These are phyloP conservation scores for Malurus alboscapulatus DNA, from an alignment of 2,113 vertebrate genomes.

Conservation along the genomic window DNA sequence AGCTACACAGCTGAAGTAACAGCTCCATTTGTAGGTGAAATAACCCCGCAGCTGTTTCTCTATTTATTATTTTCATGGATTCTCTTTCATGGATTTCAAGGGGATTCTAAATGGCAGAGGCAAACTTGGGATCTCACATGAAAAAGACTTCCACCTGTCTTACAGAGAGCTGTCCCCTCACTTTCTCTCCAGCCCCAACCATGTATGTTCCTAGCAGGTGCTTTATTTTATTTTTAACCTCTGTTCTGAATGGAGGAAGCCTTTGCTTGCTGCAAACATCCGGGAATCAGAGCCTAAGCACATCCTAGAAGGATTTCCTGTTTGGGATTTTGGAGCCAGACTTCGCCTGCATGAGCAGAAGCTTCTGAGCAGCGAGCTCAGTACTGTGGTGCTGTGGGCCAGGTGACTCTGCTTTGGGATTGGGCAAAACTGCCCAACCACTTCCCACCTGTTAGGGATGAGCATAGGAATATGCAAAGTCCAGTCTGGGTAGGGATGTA, in stretches of 20 bases:
- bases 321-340: not conserved
- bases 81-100: not conserved
- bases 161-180: not conserved
- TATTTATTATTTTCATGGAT: not conserved
- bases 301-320: conserved; percentile 59
- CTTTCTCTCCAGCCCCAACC: not conserved
- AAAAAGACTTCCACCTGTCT: not conserved
- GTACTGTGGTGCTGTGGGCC: not conserved
- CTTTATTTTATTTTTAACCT: conserved; percentile 38
- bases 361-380: not conserved
- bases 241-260: conserved; percentile 13
- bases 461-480: not conserved
- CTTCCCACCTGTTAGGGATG: not conserved
- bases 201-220: conserved; percentile 20
- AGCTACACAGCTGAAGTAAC: not conserved
- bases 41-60: not conserved
- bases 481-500: not conserved
- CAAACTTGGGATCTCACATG: not conserved
- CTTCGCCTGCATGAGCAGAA: not conserved
- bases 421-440: not conserved
- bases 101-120: not conserved
- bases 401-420: not conserved
- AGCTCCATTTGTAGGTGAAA: not conserved
- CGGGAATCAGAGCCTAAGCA: not conserved
- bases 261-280: conserved; percentile 21